Evolutionary conservation across 2,888 invertebrate species (phyloP).

Genomic region (Chromoteleia sp.): DNA sequence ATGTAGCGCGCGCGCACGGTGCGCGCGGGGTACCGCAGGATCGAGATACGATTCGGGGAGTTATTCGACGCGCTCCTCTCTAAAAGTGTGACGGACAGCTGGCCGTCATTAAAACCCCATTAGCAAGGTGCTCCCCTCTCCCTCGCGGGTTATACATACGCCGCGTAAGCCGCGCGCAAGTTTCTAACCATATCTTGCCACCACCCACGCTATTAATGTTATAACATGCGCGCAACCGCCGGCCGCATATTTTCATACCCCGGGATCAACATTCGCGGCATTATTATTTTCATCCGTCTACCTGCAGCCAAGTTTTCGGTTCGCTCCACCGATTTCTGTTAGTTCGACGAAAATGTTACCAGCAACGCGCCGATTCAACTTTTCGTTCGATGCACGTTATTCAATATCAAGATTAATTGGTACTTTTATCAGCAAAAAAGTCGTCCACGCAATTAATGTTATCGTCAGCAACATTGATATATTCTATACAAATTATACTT

Average conservation of each 20-base stretch:
- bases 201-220: conserved; percentile 84
- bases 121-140: conserved; percentile 78
- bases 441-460: too few species aligned
- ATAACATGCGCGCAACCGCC: conserved; percentile 60
- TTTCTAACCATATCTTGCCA: conserved; percentile 83
- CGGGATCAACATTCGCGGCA: conserved; percentile 54
- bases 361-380: too few species aligned
- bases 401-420: too few species aligned
- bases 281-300: conserved; percentile 54
- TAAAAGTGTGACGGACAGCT: conserved; percentile 84
- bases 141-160: conserved; percentile 64
- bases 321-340: too few species aligned
- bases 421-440: too few species aligned
- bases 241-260: conserved; percentile 61
- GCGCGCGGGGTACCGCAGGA: conserved; percentile 71
- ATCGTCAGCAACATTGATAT: too few species aligned
- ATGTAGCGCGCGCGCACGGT: conserved; percentile 32
- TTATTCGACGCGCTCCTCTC: conserved; percentile 80
- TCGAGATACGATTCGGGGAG: conserved; percentile 78
- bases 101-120: conserved; percentile 84
- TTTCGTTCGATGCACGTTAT: too few species aligned
- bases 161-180: conserved; percentile 76
- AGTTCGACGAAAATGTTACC: too few species aligned
- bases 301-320: conserved; percentile 42
- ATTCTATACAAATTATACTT: too few species aligned